Conservation (phyloP, 2,113 vertebrate genomes). For the Meriones unguiculatus region DNA sequence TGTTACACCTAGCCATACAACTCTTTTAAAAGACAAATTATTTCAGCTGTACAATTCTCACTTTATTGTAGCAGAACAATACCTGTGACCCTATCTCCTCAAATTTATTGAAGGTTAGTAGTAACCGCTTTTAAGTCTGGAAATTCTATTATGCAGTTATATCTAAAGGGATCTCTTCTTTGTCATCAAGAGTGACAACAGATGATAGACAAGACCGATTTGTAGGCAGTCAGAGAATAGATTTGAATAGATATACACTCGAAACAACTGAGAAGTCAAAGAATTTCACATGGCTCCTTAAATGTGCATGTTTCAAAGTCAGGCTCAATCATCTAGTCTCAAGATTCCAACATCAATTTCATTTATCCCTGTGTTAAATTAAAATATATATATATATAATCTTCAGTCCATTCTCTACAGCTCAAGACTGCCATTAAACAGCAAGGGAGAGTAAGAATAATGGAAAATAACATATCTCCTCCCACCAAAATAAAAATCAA, state of each 20-base stretch:
- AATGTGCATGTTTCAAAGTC: background rate
- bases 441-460: background rate
- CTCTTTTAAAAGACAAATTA: constrained; percentile 53
- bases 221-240: background rate
- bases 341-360: constrained; percentile 1
- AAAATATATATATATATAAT: background rate
- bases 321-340: background rate
- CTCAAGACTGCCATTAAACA: background rate
- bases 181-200: background rate
- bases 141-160: constrained; percentile 4
- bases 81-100: background rate
- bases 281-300: constrained; percentile 4
- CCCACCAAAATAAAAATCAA: background rate
- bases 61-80: background rate
- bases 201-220: background rate
- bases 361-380: background rate
- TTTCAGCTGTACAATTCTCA: constrained; percentile 16
- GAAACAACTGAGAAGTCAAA: constrained; percentile 42
- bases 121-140: constrained; percentile 23
- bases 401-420: background rate
- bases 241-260: constrained; percentile 27
- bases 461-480: background rate
- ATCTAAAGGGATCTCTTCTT: constrained; percentile 21
- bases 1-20: background rate
- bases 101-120: constrained; percentile 35